These are phyloP conservation scores for Dynastes tityus DNA, from an alignment of 2,888 invertebrate species.

Conservation along the genomic window DNA sequence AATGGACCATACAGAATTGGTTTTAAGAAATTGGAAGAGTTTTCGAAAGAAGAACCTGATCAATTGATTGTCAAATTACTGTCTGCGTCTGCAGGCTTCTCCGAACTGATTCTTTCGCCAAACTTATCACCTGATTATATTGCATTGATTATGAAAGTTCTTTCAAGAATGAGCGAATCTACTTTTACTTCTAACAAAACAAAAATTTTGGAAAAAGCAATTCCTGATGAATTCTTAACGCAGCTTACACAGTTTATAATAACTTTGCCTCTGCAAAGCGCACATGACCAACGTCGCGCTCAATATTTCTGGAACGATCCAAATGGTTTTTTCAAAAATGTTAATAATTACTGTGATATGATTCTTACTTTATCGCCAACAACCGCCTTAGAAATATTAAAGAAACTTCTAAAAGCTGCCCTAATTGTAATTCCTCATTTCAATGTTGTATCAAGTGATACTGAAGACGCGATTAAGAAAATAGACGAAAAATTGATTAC, in stretches of 20 bases:
- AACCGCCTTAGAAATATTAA: conserved; percentile 62
- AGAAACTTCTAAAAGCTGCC: conserved; percentile 60
- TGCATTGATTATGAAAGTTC: conserved; percentile 71
- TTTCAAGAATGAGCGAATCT: conserved; percentile 68
- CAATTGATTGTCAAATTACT: conserved; percentile 70
- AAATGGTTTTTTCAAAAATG: conserved; percentile 59
- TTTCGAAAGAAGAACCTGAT: conserved; percentile 69
- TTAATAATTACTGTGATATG: conserved; percentile 62
- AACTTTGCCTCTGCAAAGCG: conserved; percentile 53
- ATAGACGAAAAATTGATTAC: conserved; percentile 65
- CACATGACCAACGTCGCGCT: conserved; percentile 51
- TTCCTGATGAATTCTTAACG: conserved; percentile 56
- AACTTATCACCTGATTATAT: conserved; percentile 70
- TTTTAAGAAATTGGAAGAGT: conserved; percentile 70
- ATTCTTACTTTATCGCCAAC: conserved; percentile 65
- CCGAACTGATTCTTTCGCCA: conserved; percentile 69
- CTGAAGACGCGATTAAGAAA: conserved; percentile 68
- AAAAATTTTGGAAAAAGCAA: conserved; percentile 55
- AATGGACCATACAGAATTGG: conserved; percentile 60
- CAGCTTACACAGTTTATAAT: conserved; percentile 57
- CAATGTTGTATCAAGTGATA: conserved; percentile 56
- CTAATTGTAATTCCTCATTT: conserved; percentile 57
- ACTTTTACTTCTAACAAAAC: conserved; percentile 56
- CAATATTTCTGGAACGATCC: conserved; percentile 58
- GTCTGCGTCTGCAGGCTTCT: conserved; percentile 70